These are phyloP conservation scores for Octomys mimax DNA, from an alignment of 2,797 vertebrate genomes.

Conservation along the genomic window DNA sequence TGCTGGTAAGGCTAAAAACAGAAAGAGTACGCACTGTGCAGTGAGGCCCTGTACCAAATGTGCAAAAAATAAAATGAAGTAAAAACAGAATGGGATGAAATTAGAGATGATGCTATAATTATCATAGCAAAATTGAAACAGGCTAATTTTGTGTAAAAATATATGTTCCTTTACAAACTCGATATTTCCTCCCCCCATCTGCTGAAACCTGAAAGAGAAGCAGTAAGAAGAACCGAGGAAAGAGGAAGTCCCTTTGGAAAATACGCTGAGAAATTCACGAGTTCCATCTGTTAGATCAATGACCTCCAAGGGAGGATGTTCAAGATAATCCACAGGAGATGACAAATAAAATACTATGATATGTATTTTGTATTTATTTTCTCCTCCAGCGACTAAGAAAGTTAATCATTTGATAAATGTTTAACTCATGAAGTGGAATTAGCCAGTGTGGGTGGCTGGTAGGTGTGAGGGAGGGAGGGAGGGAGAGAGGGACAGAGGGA, in stretches of 20 bases:
- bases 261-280: background rate
- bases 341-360: background rate
- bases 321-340: background rate
- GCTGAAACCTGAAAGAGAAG: background rate
- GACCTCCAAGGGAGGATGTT: background rate
- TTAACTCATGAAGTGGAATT: background rate
- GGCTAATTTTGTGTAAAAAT: background rate
- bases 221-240: background rate
- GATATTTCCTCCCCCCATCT: background rate
- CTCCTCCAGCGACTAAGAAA: background rate
- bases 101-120: background rate
- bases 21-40: too few relatives aligned
- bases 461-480: background rate
- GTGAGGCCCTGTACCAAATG: too few relatives aligned
- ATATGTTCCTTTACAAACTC: background rate
- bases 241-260: background rate
- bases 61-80: too few relatives aligned
- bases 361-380: background rate
- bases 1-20: too few relatives aligned
- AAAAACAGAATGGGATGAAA: background rate
- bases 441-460: background rate
- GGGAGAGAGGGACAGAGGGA: too few relatives aligned
- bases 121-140: background rate
- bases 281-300: background rate
- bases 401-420: background rate